phyloP scores from a whole-genome alignment of 2,888 invertebrate species.

The Cerastoderma edule region DNA sequence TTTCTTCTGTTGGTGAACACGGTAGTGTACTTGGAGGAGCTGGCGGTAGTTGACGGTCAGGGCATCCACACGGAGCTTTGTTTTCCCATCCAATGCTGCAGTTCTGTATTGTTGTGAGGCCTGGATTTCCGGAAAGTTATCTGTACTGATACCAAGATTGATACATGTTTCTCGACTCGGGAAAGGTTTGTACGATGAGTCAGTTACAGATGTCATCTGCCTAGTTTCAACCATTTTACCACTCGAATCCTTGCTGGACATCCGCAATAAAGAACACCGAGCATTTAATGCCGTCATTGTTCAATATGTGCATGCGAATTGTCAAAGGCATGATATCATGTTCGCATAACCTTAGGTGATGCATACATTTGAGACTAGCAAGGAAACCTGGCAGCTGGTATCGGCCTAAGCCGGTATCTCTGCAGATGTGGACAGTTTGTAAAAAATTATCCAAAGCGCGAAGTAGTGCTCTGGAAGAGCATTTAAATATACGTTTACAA shows the following conservation, averaged over 20 bases:
- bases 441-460: too few relatives aligned
- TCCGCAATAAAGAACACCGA: conserved; percentile 57
- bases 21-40: not conserved
- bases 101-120: too few relatives aligned
- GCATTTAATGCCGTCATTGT: conserved; percentile 64
- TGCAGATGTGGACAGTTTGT: too few relatives aligned
- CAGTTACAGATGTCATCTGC: conserved; percentile 68
- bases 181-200: conserved; percentile 63
- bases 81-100: too few relatives aligned
- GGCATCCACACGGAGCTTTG: not conserved
- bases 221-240: conserved; percentile 47
- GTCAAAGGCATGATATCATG: conserved; percentile 66
- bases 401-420: too few relatives aligned
- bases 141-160: conserved; percentile 62
- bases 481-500: conserved; percentile 30
- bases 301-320: conserved; percentile 70
- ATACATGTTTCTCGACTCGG: conserved; percentile 64
- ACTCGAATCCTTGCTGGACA: too few relatives aligned
- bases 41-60: not conserved
- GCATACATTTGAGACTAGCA: conserved; percentile 55
- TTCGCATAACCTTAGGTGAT: conserved; percentile 52
- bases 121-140: too few relatives aligned
- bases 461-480: too few relatives aligned
- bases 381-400: conserved; percentile 66
- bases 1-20: not conserved